Base-by-base conservation (phyloP, 2,888 invertebrate species). In the Synergus gifuensis region DNA sequence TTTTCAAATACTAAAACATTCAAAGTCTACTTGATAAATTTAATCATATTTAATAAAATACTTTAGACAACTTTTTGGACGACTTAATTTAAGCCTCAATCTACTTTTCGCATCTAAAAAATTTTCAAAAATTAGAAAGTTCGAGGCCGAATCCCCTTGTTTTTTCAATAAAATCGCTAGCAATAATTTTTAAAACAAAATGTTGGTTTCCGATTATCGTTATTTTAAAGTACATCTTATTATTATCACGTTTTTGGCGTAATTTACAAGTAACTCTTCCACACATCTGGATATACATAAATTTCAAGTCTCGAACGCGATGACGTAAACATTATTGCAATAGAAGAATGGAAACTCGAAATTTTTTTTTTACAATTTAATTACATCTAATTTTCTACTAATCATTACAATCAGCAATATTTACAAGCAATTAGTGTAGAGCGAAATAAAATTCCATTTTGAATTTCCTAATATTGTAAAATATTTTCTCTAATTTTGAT, bases 161-260 rank as follows among this genome's bases (percentile, higher is more conserved):
- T 18, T n/a, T 36, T 73, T 12, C 9, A 36, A 73, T 36, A 54
- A 73, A n/a, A 9, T 28, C 14, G 9, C 16, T 54, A 73, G 73
- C n/a, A 73, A 73, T 73, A 73, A 73, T 54, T 54, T 73, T 54
- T 36, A 54, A 73, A 73, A 73, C n/a, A 16, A 73, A 54, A n/a
- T 28, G 16, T 73, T 36, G 36, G 4, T 16, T 22, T 16, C 16
- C 22, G 49, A 49, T 46, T 14, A 46, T 49, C 22, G 49, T 28
- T 69, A 73, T 73, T 54, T 8, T 49, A 73, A 36, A 54, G 46
- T 67, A 67, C 46, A 22, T 46, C 46, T 73, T 36, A 54, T 73
- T 49, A 73, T 36, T 69, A 16, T 73, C 73, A 73, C 54, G 73
- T 54, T 73, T 73, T 73, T 73, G 54, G 54, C 73, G 36, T 40